A percentile compares a stretch with the other conserved stretches of the same genome.
phyloP scores from a whole-genome alignment of 2,797 vertebrate genomes.

The Varecia variegata region DNA sequence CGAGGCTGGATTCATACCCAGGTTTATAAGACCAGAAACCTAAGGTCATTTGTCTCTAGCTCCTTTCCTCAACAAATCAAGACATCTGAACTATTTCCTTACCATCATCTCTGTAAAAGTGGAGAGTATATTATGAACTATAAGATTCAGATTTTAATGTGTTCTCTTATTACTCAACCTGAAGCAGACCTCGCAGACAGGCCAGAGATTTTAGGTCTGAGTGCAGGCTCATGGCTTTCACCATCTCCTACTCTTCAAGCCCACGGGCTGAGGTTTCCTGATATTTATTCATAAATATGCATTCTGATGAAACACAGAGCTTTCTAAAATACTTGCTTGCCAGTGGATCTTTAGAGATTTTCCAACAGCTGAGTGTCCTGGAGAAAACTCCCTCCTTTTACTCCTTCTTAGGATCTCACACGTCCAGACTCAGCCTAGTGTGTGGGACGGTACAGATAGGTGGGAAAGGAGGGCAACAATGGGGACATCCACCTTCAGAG shows the following conservation, averaged over 20 bases:
- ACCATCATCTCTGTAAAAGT: not conserved
- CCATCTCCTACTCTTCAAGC: not conserved
- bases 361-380: not conserved
- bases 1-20: not conserved
- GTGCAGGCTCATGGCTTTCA: not conserved
- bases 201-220: not conserved
- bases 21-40: not conserved
- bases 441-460: not conserved
- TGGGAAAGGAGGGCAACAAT: not conserved
- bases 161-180: not conserved
- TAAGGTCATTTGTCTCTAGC: not conserved
- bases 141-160: not conserved
- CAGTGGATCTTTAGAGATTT: not conserved
- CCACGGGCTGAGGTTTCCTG: not conserved
- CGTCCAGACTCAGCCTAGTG: not conserved
- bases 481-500: not conserved
- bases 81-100: not conserved
- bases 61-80: not conserved
- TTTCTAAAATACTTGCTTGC: not conserved
- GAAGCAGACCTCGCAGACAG: not conserved
- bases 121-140: not conserved
- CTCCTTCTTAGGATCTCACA: not conserved
- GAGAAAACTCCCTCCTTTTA: not conserved
- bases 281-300: not conserved
- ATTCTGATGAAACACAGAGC: not conserved